phyloP scores from a whole-genome alignment of 2,797 vertebrate species.

The Eupleurogrammus muticus region DNA sequence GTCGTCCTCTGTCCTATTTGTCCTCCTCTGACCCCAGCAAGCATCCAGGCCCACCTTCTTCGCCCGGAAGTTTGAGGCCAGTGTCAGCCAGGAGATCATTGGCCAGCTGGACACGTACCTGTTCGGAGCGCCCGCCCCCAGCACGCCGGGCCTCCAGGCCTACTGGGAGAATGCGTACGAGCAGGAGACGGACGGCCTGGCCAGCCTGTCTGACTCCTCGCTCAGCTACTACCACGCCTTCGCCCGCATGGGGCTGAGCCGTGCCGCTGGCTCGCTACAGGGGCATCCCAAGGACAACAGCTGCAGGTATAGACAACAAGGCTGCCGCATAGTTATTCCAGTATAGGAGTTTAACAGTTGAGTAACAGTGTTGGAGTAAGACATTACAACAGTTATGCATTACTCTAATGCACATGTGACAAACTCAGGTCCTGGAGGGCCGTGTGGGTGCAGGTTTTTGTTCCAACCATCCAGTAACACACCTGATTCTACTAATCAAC shows the following conservation, averaged over 20 bases:
- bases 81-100: constrained; percentile 96
- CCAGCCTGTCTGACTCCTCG: constrained; percentile 84
- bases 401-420: too few relatives aligned
- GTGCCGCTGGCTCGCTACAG: constrained; percentile 86
- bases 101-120: constrained; percentile 93
- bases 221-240: constrained; percentile 93
- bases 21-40: constrained; percentile 83
- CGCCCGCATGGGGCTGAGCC: constrained; percentile 87
- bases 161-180: constrained; percentile 97
- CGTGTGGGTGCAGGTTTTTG: too few relatives aligned
- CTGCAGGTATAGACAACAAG: constrained; percentile 88
- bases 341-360: too few relatives aligned
- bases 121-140: constrained; percentile 86
- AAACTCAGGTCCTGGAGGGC: too few relatives aligned
- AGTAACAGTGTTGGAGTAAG: too few relatives aligned
- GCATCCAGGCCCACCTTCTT: constrained; percentile 95
- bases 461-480: too few relatives aligned
- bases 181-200: constrained; percentile 85
- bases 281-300: constrained; percentile 83
- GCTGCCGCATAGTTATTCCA: background rate
- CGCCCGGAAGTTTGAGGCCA: constrained; percentile 96
- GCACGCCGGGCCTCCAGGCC: constrained; percentile 87
- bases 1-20: background rate
- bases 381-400: too few relatives aligned
- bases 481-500: too few relatives aligned